Conservation (phyloP, 2,888 invertebrate genomes). For the Bugula neritina region DNA sequence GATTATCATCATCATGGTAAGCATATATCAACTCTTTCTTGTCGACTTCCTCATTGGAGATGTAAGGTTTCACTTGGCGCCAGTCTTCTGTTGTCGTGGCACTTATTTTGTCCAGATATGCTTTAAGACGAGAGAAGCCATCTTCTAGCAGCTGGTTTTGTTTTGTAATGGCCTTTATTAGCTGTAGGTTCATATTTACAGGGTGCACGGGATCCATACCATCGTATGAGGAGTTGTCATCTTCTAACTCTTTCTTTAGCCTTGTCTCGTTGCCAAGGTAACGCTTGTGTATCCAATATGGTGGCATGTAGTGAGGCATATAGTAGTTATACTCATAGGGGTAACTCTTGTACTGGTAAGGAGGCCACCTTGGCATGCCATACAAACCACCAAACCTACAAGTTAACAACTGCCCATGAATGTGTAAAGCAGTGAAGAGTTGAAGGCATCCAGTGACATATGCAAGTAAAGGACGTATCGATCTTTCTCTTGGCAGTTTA, state of each 20-base stretch:
- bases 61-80: slow-evolving; percentile 3
- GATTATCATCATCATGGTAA: slow-evolving; percentile 6
- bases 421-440: no score
- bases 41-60: not conserved
- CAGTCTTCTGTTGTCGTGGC: slow-evolving; percentile 1
- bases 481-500: no score
- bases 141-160: not conserved
- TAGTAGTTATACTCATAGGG: no score
- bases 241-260: not conserved
- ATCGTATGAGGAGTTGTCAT: not conserved
- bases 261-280: not conserved
- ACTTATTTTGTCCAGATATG: not conserved
- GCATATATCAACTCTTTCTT: slow-evolving; percentile 10
- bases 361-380: not conserved
- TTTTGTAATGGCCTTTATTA: not conserved
- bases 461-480: no score
- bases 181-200: not conserved
- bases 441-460: no score
- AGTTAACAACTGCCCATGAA: no score
- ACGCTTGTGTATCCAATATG: not conserved
- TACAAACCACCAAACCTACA: no score
- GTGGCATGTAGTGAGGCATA: not conserved
- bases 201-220: not conserved
- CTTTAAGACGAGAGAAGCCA: not conserved
- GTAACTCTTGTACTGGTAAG: no score